Conservation (phyloP, 37 sponge, comb jelly and placozoan genomes). For the Tethya wilhelma region DNA sequence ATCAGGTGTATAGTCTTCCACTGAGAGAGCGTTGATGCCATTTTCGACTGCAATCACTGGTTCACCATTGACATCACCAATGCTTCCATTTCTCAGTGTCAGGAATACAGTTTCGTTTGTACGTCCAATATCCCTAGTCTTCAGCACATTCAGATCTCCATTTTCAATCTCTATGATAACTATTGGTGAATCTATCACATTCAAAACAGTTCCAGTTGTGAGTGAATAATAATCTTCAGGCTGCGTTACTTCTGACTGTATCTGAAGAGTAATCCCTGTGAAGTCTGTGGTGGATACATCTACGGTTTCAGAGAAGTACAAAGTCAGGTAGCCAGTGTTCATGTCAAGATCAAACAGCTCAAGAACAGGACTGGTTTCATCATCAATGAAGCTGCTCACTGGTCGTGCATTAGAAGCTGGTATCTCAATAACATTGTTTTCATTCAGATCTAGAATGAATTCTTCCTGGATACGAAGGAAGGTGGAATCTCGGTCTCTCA, state of each 20-base stretch:
- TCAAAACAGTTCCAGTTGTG: conserved; percentile 29
- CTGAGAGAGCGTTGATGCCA: conserved; percentile 51
- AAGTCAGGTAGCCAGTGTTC: conserved; percentile 72
- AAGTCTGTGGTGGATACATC: conserved; percentile 66
- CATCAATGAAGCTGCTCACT: conserved; percentile 65
- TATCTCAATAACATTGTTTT: conserved; percentile 62
- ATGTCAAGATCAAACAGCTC: conserved; percentile 74
- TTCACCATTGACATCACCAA: conserved; percentile 64
- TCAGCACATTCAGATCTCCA: conserved; percentile 83
- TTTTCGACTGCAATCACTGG: conserved; percentile 26
- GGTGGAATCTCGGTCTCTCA: conserved; percentile 47
- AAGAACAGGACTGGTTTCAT: conserved; percentile 60
- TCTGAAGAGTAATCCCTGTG: conserved; percentile 73
- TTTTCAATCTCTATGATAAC: conserved; percentile 54
- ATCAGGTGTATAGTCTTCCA: conserved; percentile 61
- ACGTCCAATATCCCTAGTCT: conserved; percentile 60
- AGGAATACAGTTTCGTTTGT: conserved; percentile 58
- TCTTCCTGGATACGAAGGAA: conserved; percentile 47
- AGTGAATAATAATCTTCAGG: conserved; percentile 25
- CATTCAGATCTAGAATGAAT: conserved; percentile 70
- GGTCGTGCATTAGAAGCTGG: conserved; percentile 30
- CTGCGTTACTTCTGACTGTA: conserved; percentile 15
- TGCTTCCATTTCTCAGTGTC: conserved; percentile 40
- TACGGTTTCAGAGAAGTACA: conserved; percentile 92
- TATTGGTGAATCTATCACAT: conserved; percentile 38